phyloP scores from a whole-genome alignment of 2,797 vertebrate species.

The Crax fasciolata region DNA sequence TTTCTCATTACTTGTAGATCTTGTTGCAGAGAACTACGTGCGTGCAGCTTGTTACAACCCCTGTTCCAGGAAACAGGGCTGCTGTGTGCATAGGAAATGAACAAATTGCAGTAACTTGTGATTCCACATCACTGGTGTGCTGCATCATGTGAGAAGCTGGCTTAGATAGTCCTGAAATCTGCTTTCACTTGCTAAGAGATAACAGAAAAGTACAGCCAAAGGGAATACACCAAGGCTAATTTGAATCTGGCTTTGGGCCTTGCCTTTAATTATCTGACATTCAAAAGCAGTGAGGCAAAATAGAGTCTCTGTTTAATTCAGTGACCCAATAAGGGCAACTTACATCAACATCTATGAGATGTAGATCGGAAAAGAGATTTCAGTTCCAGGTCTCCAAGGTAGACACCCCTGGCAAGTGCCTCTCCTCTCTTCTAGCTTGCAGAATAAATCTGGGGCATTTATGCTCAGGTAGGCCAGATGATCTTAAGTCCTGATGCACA shows the following conservation, averaged over 20 bases:
- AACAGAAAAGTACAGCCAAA: slow-evolving; percentile 63
- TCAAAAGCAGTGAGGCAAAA: slow-evolving; percentile 29
- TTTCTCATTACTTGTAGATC: slow-evolving; percentile 14
- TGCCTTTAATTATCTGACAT: slow-evolving; percentile 33
- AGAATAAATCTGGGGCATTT: not conserved
- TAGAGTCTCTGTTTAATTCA: slow-evolving; percentile 25
- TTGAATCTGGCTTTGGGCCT: slow-evolving; percentile 33
- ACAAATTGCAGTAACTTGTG: slow-evolving; percentile 60
- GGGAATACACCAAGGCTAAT: slow-evolving; percentile 36
- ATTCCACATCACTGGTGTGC: slow-evolving; percentile 28
- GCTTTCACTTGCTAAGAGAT: slow-evolving; percentile 66
- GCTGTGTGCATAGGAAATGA: slow-evolving; percentile 5
- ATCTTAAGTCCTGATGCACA: not conserved
- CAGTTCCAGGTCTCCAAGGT: not conserved
- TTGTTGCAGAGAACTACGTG: slow-evolving; percentile 31
- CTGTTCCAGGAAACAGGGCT: slow-evolving; percentile 61
- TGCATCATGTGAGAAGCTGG: slow-evolving; percentile 56
- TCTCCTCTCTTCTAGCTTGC: not conserved
- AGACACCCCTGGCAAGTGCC: not conserved
- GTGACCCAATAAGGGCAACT: not conserved
- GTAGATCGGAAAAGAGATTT: not conserved
- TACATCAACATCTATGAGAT: not conserved
- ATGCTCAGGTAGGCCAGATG: not conserved
- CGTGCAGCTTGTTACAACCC: slow-evolving; percentile 2
- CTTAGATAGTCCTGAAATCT: slow-evolving; percentile 36